A percentile compares a stretch with the other conserved stretches of the same genome.
These are phyloP conservation scores for Nasonia vitripennis DNA, from an alignment of 1,140 invertebrate species.

Conservation along the genomic window DNA sequence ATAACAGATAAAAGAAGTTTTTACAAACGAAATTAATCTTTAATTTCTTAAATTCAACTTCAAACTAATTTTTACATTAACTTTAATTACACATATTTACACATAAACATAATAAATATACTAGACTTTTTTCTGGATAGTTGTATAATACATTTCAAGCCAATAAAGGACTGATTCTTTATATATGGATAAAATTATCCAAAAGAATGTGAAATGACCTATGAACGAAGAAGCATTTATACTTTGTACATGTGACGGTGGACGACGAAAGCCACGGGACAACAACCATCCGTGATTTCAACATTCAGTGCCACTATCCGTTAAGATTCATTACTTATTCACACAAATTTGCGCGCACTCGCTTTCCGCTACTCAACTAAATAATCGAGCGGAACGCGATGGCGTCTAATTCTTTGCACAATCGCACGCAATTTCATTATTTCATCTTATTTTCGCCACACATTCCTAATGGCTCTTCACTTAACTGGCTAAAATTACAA, in stretches of 20 bases:
- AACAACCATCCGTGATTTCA: constrained; percentile 65
- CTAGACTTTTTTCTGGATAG: background rate
- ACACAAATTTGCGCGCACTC: constrained; percentile 25
- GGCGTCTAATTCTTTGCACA: constrained; percentile 37
- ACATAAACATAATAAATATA: background rate
- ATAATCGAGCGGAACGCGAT: constrained; percentile 38
- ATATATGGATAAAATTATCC: background rate
- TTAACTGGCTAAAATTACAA: constrained; percentile 68
- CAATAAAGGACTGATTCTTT: background rate
- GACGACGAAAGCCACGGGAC: constrained; percentile 63
- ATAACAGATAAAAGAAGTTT: background rate
- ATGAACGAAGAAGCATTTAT: constrained; percentile 58
- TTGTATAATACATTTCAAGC: background rate
- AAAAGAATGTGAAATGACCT: constrained; percentile 30
- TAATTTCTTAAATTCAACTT: constrained; percentile 20
- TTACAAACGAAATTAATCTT: constrained; percentile 11
- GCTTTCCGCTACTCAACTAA: constrained; percentile 48
- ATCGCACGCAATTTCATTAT: constrained; percentile 42
- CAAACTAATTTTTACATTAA: background rate
- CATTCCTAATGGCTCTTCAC: constrained; percentile 64
- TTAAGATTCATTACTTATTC: constrained; percentile 50
- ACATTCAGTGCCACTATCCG: constrained; percentile 64
- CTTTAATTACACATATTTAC: background rate
- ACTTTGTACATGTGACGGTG: constrained; percentile 69
- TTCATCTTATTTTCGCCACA: constrained; percentile 59